Evolutionary conservation across 1,140 invertebrate genomes (phyloP).

Genomic region (Anoplophora glabripennis): DNA sequence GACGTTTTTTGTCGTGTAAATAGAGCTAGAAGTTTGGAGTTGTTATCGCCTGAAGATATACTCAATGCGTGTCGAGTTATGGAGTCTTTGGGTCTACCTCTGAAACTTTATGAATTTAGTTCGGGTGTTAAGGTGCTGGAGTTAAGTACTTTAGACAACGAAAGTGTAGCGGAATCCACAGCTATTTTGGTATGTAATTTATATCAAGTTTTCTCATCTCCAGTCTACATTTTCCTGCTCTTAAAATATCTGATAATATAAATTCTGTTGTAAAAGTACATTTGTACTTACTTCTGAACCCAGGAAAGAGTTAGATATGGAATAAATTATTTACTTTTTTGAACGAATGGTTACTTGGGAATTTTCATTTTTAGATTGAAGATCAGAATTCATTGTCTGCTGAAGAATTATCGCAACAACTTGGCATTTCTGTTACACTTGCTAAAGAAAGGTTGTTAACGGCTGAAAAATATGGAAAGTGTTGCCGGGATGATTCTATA

Average conservation of each 20-base stretch:
- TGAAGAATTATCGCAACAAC: constrained; percentile 77
- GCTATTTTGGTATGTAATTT: constrained; percentile 60
- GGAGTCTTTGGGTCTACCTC: constrained; percentile 64
- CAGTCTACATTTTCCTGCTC: too few species aligned
- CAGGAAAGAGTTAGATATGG: too few species aligned
- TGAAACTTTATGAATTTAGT: constrained; percentile 80
- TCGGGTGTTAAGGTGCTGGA: constrained; percentile 91
- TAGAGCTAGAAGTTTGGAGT: constrained; percentile 79
- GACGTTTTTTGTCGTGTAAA: constrained; percentile 97
- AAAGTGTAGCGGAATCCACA: constrained; percentile 70
- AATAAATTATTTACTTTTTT: too few species aligned
- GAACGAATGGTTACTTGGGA: too few species aligned
- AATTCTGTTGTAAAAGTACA: too few species aligned
- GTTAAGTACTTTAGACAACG: constrained; percentile 73
- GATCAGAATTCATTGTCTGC: constrained; percentile 72
- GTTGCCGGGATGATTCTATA: constrained; percentile 91
- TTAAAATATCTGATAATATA: constrained; percentile 16
- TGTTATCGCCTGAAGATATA: constrained; percentile 92
- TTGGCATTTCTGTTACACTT: constrained; percentile 83
- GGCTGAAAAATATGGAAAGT: constrained; percentile 77
- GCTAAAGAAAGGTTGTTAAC: constrained; percentile 83
- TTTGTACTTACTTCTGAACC: too few species aligned
- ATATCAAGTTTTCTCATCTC: too few species aligned
- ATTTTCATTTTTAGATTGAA: constrained; percentile 74
- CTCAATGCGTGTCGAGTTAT: constrained; percentile 81